Evolutionary conservation across 1,140 invertebrate species (phyloP).

Genomic region (Cotesia glomerata): DNA sequence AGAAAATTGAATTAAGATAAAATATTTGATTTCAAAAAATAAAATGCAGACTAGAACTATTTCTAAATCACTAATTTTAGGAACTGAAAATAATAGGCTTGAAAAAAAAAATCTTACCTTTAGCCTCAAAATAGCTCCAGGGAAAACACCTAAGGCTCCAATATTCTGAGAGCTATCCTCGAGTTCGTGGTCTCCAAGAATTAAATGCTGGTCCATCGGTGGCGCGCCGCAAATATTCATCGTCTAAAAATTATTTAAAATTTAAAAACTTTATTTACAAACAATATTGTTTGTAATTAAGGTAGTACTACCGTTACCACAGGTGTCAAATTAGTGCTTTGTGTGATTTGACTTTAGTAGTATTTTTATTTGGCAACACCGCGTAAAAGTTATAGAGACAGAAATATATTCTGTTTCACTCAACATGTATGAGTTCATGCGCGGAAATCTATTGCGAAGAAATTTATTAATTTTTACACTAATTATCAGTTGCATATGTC

Average conservation of each 20-base stretch:
- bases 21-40: neutral
- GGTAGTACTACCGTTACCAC: neutral
- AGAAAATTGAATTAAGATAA: constrained; percentile 5
- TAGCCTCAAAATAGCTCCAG: constrained; percentile 53
- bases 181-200: constrained; percentile 54
- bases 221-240: constrained; percentile 56
- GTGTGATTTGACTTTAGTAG: constrained; percentile 26
- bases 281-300: no score
- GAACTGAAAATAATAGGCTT: no score
- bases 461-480: neutral
- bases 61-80: no score
- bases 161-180: constrained; percentile 53
- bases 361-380: constrained; percentile 9
- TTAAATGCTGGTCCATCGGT: constrained; percentile 57
- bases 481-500: neutral
- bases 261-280: no score
- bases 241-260: constrained; percentile 39
- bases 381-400: constrained; percentile 3
- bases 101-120: constrained; percentile 45
- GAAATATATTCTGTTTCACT: constrained; percentile 11
- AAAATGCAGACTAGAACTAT: neutral
- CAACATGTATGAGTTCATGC: neutral
- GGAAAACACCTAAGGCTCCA: constrained; percentile 54
- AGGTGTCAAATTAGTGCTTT: constrained; percentile 28
- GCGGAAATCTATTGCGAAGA: neutral